phyloP scores from a whole-genome alignment of 2,888 invertebrate genomes.

The Halictus quadricinctus region DNA sequence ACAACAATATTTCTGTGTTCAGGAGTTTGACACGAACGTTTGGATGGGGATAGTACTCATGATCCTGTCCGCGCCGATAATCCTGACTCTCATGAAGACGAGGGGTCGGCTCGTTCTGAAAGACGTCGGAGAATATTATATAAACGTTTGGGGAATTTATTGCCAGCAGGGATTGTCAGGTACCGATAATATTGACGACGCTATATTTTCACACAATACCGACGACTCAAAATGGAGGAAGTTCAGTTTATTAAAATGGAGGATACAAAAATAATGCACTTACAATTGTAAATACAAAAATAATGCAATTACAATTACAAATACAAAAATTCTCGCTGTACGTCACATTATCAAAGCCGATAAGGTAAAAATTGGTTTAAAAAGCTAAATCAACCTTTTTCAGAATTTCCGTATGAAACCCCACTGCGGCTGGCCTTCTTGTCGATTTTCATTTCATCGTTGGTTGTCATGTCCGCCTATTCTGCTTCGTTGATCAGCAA shows the following conservation, averaged over 20 bases:
- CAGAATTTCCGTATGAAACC: constrained; percentile 70
- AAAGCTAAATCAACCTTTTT: background rate
- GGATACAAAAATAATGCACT: no score
- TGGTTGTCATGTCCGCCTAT: constrained; percentile 73
- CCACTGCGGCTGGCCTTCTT: constrained; percentile 72
- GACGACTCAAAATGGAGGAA: no score
- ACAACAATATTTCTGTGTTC: background rate
- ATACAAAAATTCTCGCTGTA: background rate
- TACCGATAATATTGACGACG: constrained; percentile 28
- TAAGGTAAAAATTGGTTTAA: background rate
- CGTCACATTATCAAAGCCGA: background rate
- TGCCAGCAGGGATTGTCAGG: constrained; percentile 75
- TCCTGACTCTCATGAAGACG: constrained; percentile 63
- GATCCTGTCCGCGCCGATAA: constrained; percentile 58
- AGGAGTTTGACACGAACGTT: constrained; percentile 58
- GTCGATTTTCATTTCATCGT: constrained; percentile 71
- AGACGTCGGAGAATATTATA: constrained; percentile 63
- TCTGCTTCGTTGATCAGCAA: constrained; percentile 75
- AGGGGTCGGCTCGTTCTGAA: constrained; percentile 36
- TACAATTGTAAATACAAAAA: no score
- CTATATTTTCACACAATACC: no score
- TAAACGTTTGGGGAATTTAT: constrained; percentile 74
- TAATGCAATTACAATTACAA: no score
- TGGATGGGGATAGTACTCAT: constrained; percentile 58
- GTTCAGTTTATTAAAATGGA: no score